These are phyloP conservation scores for Aradophagus sp. DNA, from an alignment of 1,140 invertebrate genomes.

Conservation along the genomic window DNA sequence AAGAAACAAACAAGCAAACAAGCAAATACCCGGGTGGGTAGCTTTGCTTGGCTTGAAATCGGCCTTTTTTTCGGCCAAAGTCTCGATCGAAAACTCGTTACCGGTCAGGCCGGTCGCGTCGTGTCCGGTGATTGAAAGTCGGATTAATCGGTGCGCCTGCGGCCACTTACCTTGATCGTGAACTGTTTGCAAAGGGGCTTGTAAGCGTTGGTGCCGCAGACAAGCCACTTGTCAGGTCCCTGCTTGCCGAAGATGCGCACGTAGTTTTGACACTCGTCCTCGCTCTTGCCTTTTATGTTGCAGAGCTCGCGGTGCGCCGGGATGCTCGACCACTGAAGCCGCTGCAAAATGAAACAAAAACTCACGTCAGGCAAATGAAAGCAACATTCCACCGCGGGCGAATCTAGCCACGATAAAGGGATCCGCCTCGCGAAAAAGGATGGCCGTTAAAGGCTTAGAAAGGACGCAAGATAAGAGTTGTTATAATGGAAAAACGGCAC, in stretches of 20 bases:
- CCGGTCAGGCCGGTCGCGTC: not conserved
- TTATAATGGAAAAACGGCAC: slow-evolving; percentile 50
- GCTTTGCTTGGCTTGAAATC: no score
- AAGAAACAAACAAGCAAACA: no score
- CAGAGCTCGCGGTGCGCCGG: slow-evolving; percentile 88
- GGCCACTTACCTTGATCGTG: slow-evolving; percentile 74
- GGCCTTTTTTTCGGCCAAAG: no score
- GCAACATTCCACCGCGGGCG: slow-evolving; percentile 42
- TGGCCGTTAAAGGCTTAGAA: slow-evolving; percentile 43
- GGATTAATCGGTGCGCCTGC: not conserved
- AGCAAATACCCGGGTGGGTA: no score
- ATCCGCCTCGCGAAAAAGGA: slow-evolving; percentile 51
- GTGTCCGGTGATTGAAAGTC: slow-evolving; percentile 3
- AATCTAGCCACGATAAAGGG: slow-evolving; percentile 48
- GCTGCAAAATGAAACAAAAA: slow-evolving; percentile 75
- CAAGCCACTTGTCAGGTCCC: slow-evolving; percentile 83
- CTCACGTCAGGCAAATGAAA: slow-evolving; percentile 40
- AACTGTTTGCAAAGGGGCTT: slow-evolving; percentile 94
- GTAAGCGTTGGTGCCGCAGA: slow-evolving; percentile 98
- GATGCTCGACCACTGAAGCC: slow-evolving; percentile 89
- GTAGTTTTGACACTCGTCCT: slow-evolving; percentile 96
- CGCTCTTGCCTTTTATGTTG: slow-evolving; percentile 88
- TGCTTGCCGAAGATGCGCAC: slow-evolving; percentile 88
- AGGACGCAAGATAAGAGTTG: slow-evolving; percentile 52
- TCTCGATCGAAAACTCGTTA: not conserved